Base-by-base conservation (phyloP, 1,140 invertebrate species). In the Drosophila prosaltans region DNA sequence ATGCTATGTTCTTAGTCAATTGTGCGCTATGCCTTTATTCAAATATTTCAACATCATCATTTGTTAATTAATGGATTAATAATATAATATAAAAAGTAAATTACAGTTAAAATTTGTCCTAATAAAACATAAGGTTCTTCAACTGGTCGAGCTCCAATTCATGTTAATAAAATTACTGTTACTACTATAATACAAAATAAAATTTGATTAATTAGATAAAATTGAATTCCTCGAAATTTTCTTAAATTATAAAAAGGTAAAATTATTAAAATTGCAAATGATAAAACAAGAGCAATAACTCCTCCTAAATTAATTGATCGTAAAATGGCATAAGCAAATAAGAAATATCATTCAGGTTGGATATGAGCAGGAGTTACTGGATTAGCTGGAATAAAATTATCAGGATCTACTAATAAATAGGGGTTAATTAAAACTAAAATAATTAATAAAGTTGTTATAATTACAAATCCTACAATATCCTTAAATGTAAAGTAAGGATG, bases 281-380 rank as follows among this genome's bases (percentile, higher is more conserved):
- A 94, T 91, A 94, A 59, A 61, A 94, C 68, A 92, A 95, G 84
- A n/a, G 94, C 94, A 91, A 96, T 93, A 43, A 96, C 95, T 73
- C 95, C 95, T 74, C 95, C 94, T 93, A 96, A 91, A 94, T 96
- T 96, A 94, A 96, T 95, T 69, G 95, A 94, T 60, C 95, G 95
- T 84, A 96, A 78, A 93, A 96, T 96, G 24, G 95, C 94, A 91
- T 96, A 96, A 28, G 95, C 95, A 94, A 96, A 96, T 93, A 96
- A 92, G 92, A 96, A 96, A 92, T 96, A 96, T 94, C 94, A 96
- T 94, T 96, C 95, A 68, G 95, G 95, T 94, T 96, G 94, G 93
- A 96, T 96, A 92, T 95, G 95, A 43, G 93, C 80, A 2, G 95
- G 95, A 0, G 95, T 96, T 24, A 95, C 93, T n/a, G 94, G 93